phyloP scores from a whole-genome alignment of 2,113 vertebrate genomes.

The Piliocolobus tephrosceles region DNA sequence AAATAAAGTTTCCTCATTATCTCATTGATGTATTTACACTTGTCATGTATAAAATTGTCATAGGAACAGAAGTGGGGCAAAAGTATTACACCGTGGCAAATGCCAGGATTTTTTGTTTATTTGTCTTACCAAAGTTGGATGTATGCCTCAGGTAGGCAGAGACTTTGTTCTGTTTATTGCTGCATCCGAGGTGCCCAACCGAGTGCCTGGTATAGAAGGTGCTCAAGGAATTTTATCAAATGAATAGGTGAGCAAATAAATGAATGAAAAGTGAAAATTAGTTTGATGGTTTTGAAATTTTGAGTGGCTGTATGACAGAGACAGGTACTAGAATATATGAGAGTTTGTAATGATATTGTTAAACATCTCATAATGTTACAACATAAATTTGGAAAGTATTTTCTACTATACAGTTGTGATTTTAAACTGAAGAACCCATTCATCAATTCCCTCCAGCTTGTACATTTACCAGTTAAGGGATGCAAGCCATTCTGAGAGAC shows the following conservation, averaged over 20 bases:
- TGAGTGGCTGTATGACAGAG: conserved; percentile 16
- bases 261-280: conserved; percentile 42
- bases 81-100: not conserved
- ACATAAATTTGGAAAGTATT: conserved; percentile 61
- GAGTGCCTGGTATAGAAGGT: not conserved
- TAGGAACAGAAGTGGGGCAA: not conserved
- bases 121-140: not conserved
- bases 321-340: conserved; percentile 21
- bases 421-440: conserved; percentile 59
- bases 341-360: conserved; percentile 2
- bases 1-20: not conserved
- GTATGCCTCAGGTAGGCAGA: not conserved
- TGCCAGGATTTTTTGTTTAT: not conserved
- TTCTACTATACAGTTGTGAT: conserved; percentile 32
- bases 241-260: not conserved
- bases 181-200: not conserved
- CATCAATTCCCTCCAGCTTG: not conserved
- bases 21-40: not conserved
- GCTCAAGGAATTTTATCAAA: not conserved
- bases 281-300: conserved; percentile 35
- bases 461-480: conserved; percentile 47
- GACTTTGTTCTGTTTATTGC: not conserved
- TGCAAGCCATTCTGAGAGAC: not conserved
- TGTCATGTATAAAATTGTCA: not conserved
- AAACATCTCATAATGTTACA: conserved; percentile 57